phyloP scores from a whole-genome alignment of 2,888 invertebrate genomes.

The Diaperis boleti region DNA sequence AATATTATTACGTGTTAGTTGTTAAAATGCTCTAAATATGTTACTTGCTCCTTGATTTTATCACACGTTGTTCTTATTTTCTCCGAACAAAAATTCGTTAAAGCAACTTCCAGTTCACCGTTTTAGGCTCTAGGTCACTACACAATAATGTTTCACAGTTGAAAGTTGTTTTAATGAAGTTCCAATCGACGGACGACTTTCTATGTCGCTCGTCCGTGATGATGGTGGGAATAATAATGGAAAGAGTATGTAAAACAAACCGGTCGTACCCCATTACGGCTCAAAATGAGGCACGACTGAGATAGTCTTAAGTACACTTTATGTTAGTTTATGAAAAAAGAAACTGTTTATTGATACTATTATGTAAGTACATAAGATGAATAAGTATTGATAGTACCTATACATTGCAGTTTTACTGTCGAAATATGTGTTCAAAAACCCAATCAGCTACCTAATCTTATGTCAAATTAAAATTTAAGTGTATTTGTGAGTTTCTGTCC shows the following conservation, averaged over 20 bases:
- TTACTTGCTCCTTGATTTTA: slow-evolving; percentile 52
- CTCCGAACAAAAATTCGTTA: slow-evolving; percentile 23
- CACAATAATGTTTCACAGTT: slow-evolving; percentile 43
- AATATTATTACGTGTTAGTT: slow-evolving; percentile 62
- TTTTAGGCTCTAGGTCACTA: slow-evolving; percentile 43
- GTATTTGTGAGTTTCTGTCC: slow-evolving; percentile 46
- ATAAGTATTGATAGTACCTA: slow-evolving; percentile 65
- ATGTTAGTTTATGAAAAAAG: slow-evolving; percentile 49
- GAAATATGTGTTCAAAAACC: slow-evolving; percentile 67
- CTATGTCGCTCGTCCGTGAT: slow-evolving; percentile 17
- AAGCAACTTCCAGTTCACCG: slow-evolving; percentile 44
- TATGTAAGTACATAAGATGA: slow-evolving; percentile 57
- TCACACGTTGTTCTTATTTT: slow-evolving; percentile 45
- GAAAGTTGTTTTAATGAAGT: slow-evolving; percentile 44
- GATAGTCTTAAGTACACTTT: slow-evolving; percentile 50
- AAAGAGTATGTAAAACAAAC: slow-evolving; percentile 15
- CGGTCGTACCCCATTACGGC: slow-evolving; percentile 59
- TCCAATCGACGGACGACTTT: slow-evolving; percentile 22
- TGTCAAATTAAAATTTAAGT: slow-evolving; percentile 64
- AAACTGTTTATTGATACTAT: slow-evolving; percentile 53
- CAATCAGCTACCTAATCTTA: slow-evolving; percentile 67
- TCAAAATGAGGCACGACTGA: slow-evolving; percentile 61
- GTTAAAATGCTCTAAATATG: slow-evolving; percentile 56
- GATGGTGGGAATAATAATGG: slow-evolving; percentile 20
- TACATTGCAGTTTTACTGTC: slow-evolving; percentile 65